Base-by-base conservation (phyloP, 2,888 invertebrate species). In the Strigamia crassipes region DNA sequence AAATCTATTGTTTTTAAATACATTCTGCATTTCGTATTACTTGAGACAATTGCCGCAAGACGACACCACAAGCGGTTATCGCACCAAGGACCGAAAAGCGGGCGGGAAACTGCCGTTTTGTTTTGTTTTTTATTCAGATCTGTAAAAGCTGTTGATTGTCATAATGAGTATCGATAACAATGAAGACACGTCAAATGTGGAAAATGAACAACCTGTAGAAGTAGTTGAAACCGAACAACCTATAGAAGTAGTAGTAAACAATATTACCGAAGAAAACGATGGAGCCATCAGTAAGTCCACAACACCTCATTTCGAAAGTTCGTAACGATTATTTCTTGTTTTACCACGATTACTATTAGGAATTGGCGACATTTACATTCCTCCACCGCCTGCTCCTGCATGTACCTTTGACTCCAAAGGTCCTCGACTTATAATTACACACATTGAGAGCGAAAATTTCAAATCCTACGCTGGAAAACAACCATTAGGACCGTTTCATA, bases 381-480 rank as follows among this genome's bases (percentile, higher is more conserved):
- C 96, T n/a, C 86, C 87, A 0, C 93, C 89, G 9, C 86, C 87
- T 2, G 91, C 91, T 85, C 92, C 92, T 0, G 91, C 92, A 1
- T 91, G 92, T 81, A 92, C 93, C 1, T 91, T 92, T 83, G 93
- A 94, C 85, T 90, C 91, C 12, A 92, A 90, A 66, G 96, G 94
- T 0, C 94, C 96, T 0, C 91, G 98, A 21, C 89, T 99, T 73
- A 93, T 99, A 83, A 98, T 99, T 81, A 92, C 93, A 0, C 92
- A 94, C 85, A 98, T 99, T 85, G 93, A 93, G 0, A 97, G 96
- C 87, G 91, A 92, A 80, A 96, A 98, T 88, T 99, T 99, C 87
- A 99, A 99, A 89, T 99, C 98, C 86, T 99, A 99, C 86, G 96
- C 95, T 41, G 94, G 95, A 0, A 90, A 91, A 56, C 92, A 94